phyloP scores from a whole-genome alignment of 2,888 invertebrate species.

The Trachelus iudaicus region DNA sequence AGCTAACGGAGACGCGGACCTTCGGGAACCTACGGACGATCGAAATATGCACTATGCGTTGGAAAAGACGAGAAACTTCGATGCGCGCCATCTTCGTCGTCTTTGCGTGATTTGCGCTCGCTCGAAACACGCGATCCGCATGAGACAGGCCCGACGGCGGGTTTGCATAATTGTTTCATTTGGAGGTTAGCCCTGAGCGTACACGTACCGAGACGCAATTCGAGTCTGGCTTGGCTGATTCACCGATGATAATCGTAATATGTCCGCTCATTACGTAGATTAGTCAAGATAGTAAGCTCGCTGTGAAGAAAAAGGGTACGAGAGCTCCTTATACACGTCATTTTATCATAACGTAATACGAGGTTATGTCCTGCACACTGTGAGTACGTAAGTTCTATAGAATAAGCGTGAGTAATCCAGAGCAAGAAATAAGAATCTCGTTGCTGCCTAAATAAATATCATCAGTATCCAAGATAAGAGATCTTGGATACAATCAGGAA shows the following conservation, averaged over 20 bases:
- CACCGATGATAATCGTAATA: conserved; percentile 1
- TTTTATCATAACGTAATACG: not conserved
- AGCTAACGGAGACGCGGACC: not conserved
- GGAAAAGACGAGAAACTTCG: not conserved
- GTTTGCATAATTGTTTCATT: conserved; percentile 3
- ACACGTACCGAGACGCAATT: not conserved
- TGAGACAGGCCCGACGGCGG: not conserved
- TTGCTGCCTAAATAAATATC: no score
- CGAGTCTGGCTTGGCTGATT: conserved; percentile 1
- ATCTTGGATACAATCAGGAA: not conserved
- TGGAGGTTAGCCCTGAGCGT: conserved; percentile 5
- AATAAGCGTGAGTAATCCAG: not conserved
- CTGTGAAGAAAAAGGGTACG: not conserved
- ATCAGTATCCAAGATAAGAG: not conserved
- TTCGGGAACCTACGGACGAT: not conserved
- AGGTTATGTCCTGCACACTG: not conserved
- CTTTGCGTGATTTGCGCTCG: not conserved
- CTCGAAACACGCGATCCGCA: not conserved
- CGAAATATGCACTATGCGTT: not conserved
- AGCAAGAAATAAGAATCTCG: not conserved
- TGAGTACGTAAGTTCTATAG: not conserved
- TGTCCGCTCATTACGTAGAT: conserved; percentile 5
- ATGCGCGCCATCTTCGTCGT: not conserved
- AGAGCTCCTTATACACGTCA: not conserved
- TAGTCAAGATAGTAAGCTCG: not conserved